Evolutionary conservation across 2,888 invertebrate genomes (phyloP).

Genomic region (Hydrotaea diabolus): DNA sequence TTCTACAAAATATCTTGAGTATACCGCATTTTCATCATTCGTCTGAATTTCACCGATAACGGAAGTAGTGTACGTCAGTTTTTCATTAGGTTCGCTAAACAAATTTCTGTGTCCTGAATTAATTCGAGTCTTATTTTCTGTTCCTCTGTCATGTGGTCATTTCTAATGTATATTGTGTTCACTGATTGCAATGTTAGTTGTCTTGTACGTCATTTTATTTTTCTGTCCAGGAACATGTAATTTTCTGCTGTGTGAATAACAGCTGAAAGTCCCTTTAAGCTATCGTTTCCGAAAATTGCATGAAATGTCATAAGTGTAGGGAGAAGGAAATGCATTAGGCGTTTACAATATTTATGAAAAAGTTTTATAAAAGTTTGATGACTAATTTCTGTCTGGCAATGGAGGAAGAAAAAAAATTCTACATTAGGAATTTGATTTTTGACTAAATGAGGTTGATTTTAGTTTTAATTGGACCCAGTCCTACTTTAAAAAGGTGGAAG

Average conservation of each 20-base stretch:
- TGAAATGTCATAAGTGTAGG: constrained; percentile 42
- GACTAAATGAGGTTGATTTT: constrained; percentile 27
- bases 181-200: no score
- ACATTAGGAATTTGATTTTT: constrained; percentile 5
- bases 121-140: no score
- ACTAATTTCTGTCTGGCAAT: constrained; percentile 33
- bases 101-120: no score
- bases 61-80: no score
- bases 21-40: no score
- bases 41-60: no score
- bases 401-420: constrained; percentile 6
- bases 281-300: constrained; percentile 30
- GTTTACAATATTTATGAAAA: not conserved
- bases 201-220: no score
- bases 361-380: constrained; percentile 31
- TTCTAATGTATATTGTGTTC: no score
- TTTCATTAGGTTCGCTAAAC: no score
- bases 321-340: constrained; percentile 47
- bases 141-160: no score
- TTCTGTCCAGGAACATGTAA: no score
- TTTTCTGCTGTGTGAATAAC: constrained; percentile 21
- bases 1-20: no score
- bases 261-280: constrained; percentile 10
- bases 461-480: constrained; percentile 32
- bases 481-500: constrained; percentile 32